Evolutionary conservation across 2,113 vertebrate species (phyloP), one percentile per base, ranked within the genome.

Genomic region (Rynchops niger): DNA sequence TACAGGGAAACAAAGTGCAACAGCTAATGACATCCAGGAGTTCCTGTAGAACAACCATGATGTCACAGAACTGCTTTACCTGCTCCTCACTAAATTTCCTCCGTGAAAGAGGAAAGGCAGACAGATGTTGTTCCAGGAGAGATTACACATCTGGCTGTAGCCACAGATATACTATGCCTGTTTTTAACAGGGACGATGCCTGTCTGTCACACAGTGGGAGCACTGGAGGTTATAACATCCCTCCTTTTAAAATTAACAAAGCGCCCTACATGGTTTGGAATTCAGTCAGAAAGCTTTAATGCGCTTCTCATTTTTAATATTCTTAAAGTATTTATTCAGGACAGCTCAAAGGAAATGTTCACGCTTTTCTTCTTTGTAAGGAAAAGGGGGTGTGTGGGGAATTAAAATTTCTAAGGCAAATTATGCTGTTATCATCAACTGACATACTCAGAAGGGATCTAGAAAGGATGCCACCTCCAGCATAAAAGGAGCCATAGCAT

Each of bases 381-480:
- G 77, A 92, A 97, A 94, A 96, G 94, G 71, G 85, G 13, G 83
- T n/a, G 62, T 82, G 87, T 3, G 70, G 20, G 82, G 91, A 94
- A 97, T 97, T 83, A 95, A 93, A 94, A 93, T 96, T 97, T 97
- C 95, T n/a, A 36, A 95, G 95, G 91, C 81, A 96, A 97, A 97
- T 97, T 90, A 97, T 73, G 82, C 94, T 93, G 96, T 97, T 97
- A 98, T 97, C 97, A 94, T 95, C 84, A 61, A 84, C 91, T 97
- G 96, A 84, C 96, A 97, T 93, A 92, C 62, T 95, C 94, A 90
- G 96, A 95, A 95, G 93, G 93, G 86, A 96, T 88, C 90, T 77
- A 72, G 93, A 93, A 96, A 97, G 93, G 92, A 94, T 63, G 91
- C 95, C 94, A 76, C 81, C 83, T 95, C 47, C 40, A 97, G 92